Evolutionary conservation across 2,113 vertebrate genomes (phyloP), one percentile per base, ranked within the genome.

Genomic region (Pampusana beccarii): DNA sequence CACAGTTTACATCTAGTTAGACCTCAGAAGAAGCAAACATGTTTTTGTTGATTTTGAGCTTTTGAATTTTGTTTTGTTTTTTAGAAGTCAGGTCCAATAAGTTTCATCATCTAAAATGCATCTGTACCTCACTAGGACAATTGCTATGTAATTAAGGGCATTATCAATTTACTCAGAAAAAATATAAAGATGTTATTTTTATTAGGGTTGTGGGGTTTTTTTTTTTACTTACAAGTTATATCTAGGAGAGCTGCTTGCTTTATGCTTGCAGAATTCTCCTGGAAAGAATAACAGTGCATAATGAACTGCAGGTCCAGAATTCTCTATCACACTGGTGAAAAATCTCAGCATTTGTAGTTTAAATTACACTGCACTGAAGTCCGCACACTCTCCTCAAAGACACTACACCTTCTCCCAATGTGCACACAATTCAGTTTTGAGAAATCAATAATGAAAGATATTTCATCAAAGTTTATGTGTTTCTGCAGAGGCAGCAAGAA

Each of bases 211-310:
- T 44, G 18, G 18, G 18, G 44, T 18, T 60, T 0, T 34, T 18
- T 24, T 58, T 90, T 78, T 66, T 91, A 98, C 99, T 99, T 97
- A 99, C 99, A 98, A 46, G 98, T 95, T 72, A 99, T 98, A 75
- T 99, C 99, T 40, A 99, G 97, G 72, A 98, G 95, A 69, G 98
- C 98, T 60, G 98, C 97, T 21, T 99, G 98, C 81, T 98, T 98
- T 40, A 98, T 44, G 21, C 87, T 93, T 67, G 98, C 97, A 42
- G 51, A 74, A 33, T 97, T 99, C 84, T 98, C 98, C 99, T 99
- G 69, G 93, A 96, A 91, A 96, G 34, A 80, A 23, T 9, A 86
- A 92, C 9, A 95, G 11, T 9, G 11, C 9, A 53, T 7, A 8
- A 67, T 95, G 36, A 86, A 23, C 14, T 67, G 8, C 29, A 77